phyloP scores from a whole-genome alignment of 2,888 invertebrate genomes.

The Macrophya annulata region DNA sequence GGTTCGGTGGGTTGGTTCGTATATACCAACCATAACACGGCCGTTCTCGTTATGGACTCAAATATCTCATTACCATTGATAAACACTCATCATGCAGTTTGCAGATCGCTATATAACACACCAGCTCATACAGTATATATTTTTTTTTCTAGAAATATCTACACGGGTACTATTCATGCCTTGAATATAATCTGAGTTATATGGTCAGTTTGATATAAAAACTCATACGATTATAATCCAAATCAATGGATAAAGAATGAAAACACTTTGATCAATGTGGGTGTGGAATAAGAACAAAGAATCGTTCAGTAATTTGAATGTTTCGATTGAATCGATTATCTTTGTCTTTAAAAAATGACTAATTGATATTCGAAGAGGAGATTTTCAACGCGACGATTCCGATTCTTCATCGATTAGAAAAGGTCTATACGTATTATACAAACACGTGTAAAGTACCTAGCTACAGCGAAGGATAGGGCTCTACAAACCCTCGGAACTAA shows the following conservation, averaged over 20 bases:
- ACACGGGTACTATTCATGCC: neutral
- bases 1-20: slow-evolving; percentile 13
- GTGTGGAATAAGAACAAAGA: neutral
- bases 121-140: neutral
- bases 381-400: neutral
- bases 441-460: neutral
- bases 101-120: slow-evolving; percentile 12
- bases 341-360: neutral
- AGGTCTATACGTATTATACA: neutral
- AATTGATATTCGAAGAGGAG: neutral
- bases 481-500: slow-evolving; percentile 57
- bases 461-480: neutral
- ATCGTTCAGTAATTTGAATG: neutral
- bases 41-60: slow-evolving; percentile 21
- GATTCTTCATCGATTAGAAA: neutral
- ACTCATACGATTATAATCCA: neutral
- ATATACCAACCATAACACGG: neutral
- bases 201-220: neutral
- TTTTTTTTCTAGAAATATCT: neutral
- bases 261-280: neutral
- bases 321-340: neutral
- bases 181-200: neutral
- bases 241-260: neutral
- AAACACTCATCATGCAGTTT: slow-evolving; percentile 39
- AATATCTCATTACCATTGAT: slow-evolving; percentile 52